A percentile compares a stretch with the other conserved stretches of the same genome.
These are phyloP conservation scores for Micromys minutus DNA, from an alignment of 2,113 vertebrate genomes.

Conservation along the genomic window DNA sequence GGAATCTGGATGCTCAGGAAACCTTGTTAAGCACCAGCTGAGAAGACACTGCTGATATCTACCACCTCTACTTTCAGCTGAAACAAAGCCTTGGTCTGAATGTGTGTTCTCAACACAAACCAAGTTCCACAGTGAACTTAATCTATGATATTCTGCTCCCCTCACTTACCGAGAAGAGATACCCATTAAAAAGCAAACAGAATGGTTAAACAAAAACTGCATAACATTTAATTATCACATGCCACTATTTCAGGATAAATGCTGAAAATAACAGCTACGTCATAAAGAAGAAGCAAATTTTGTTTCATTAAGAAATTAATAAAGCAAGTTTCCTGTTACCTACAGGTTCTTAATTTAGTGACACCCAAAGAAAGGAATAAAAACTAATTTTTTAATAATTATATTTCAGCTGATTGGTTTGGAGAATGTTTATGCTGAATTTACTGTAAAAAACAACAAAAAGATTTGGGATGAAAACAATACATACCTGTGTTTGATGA, in stretches of 20 bases:
- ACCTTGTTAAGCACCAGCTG: conserved; percentile 46
- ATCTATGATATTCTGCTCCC: conserved; percentile 11
- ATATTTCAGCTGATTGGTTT: conserved; percentile 18
- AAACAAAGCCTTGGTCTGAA: conserved; percentile 21
- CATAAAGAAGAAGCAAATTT: conserved; percentile 30
- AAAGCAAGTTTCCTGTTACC: conserved; percentile 21
- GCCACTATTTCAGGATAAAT: conserved; percentile 38
- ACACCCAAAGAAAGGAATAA: conserved; percentile 18
- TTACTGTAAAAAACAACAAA: neutral
- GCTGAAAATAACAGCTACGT: conserved; percentile 51
- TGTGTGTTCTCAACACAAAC: conserved; percentile 17
- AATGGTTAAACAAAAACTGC: conserved; percentile 53
- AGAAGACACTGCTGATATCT: conserved; percentile 17
- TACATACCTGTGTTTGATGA: neutral
- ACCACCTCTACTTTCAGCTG: neutral
- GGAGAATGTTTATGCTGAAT: neutral
- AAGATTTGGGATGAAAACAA: conserved; percentile 9
- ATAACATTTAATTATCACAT: conserved; percentile 54
- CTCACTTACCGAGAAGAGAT: conserved; percentile 18
- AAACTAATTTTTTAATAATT: conserved; percentile 3
- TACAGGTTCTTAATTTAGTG: neutral
- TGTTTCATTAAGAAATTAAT: conserved; percentile 55
- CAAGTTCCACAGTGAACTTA: conserved; percentile 1
- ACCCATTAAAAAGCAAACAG: conserved; percentile 5
- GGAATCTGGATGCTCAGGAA: conserved; percentile 1